Conservation (phyloP, 2,113 vertebrate species). For the Dryoscopus gambensis region DNA sequence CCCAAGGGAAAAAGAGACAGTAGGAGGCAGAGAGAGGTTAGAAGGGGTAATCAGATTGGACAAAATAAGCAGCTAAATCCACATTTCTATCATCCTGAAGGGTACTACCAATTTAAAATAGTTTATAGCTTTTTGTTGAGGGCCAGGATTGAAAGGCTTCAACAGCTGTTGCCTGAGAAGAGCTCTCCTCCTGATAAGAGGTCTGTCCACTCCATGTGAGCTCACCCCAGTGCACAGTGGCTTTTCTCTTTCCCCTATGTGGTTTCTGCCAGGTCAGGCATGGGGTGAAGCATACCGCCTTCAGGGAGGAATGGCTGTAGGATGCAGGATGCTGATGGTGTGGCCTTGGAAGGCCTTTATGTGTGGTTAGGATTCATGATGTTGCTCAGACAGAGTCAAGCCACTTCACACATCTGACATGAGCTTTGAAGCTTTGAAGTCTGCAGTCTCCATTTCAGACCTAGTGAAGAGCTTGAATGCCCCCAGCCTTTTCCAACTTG, state of each 20-base stretch:
- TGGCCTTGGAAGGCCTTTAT: not conserved
- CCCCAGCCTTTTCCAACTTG: not conserved
- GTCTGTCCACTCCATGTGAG: not conserved
- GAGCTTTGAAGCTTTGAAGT: not conserved
- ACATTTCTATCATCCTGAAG: not conserved
- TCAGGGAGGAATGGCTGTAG: not conserved
- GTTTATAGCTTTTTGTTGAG: not conserved
- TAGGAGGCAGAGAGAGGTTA: not conserved
- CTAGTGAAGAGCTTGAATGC: not conserved
- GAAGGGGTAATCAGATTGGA: not conserved
- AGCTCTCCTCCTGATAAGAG: not conserved
- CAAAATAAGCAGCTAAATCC: not conserved
- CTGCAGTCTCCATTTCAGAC: not conserved
- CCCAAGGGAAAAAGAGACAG: not conserved
- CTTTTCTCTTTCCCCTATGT: not conserved
- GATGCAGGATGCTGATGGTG: not conserved
- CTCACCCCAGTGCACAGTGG: accelerated
- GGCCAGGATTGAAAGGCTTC: not conserved
- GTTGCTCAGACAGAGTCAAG: not conserved
- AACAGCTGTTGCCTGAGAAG: not conserved
- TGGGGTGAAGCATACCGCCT: accelerated
- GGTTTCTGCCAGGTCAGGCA: not conserved
- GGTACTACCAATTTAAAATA: not conserved
- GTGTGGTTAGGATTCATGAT: not conserved
- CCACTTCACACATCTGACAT: not conserved